Base-by-base conservation (phyloP, 2,797 vertebrate species). In the Sorex maritimensis region DNA sequence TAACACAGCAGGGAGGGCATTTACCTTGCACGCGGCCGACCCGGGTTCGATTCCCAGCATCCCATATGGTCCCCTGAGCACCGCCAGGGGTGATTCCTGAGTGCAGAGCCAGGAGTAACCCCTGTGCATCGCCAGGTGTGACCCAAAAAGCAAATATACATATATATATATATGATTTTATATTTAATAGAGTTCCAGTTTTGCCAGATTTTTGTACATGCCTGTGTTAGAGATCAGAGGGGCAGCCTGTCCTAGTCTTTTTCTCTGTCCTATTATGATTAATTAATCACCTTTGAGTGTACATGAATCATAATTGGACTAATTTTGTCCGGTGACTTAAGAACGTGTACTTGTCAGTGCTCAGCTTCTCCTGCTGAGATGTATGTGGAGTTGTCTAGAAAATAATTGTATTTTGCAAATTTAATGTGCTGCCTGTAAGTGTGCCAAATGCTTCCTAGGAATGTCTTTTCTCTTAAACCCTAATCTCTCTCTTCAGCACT, bases 291-390 rank as follows among this genome's bases (percentile, higher is more conserved):
- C 77, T 88, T 86, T 28, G 52, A 87, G 69, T 93, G 85, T 86
- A 46, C 61, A 24, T 92, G 96, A 95, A 82, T 94, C 95, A 96
- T 94, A 95, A 96, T 96, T 93, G 95, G 86, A 96, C 96, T 96
- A 92, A 96, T 96, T 94, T 95, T 83, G 80, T 81, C 82, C 85
- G 52, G 30, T 61, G 38, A 28, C 14, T 81, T 23, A 26, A 96
- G 92, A 95, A 71, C 74, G 38, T 69, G 65, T 46, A 46, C 77
- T 87, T 71, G 81, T 77, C 74, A 71, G 63, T 93, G 82, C 73
- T 24, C 38, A 90, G 46, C 82, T 77, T 93, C 86, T 91, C 96
- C 94, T 95, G 94, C 96, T 94, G 95, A 91, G 97, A 91, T 78
- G 4, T 82, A 44, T 67, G 65, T 92, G 88, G 74, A 46, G 12